Evolutionary conservation across 1,140 invertebrate species (phyloP).

Genomic region (Chrysoperla carnea): DNA sequence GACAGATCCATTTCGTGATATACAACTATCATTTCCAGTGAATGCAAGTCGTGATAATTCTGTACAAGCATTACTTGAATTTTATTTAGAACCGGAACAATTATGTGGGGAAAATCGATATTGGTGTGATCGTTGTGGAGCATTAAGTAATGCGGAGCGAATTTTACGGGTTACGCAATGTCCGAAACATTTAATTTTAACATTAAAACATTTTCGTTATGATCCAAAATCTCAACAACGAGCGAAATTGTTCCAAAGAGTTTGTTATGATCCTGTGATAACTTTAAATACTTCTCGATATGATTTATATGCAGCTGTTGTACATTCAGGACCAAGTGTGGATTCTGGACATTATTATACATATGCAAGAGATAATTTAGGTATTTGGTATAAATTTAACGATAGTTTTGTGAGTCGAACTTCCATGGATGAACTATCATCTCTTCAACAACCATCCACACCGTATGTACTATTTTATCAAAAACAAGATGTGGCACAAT

Average conservation of each 20-base stretch:
- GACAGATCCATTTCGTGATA: conserved; percentile 58
- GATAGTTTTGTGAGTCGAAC: conserved; percentile 48
- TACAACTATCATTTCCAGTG: conserved; percentile 61
- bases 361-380: conserved; percentile 44
- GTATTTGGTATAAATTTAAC: conserved; percentile 59
- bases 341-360: conserved; percentile 80
- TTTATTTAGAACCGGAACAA: conserved; percentile 56
- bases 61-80: conserved; percentile 52
- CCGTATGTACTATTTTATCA: conserved; percentile 69
- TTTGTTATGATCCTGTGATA: conserved; percentile 40
- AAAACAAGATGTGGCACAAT: conserved; percentile 13
- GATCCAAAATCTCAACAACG: conserved; percentile 47
- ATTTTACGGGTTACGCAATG: conserved; percentile 49
- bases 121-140: conserved; percentile 55
- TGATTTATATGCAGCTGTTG: conserved; percentile 59
- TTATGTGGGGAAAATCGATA: conserved; percentile 64
- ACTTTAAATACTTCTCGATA: conserved; percentile 35
- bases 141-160: conserved; percentile 56
- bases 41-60: conserved; percentile 27
- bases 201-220: conserved; percentile 67
- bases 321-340: conserved; percentile 64
- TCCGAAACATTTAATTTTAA: conserved; percentile 59
- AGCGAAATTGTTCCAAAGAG: conserved; percentile 52
- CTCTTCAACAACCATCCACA: conserved; percentile 49
- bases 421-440: conserved; percentile 40